Base-by-base conservation (phyloP, 2,888 invertebrate species). In the Micropterix aruncella region DNA sequence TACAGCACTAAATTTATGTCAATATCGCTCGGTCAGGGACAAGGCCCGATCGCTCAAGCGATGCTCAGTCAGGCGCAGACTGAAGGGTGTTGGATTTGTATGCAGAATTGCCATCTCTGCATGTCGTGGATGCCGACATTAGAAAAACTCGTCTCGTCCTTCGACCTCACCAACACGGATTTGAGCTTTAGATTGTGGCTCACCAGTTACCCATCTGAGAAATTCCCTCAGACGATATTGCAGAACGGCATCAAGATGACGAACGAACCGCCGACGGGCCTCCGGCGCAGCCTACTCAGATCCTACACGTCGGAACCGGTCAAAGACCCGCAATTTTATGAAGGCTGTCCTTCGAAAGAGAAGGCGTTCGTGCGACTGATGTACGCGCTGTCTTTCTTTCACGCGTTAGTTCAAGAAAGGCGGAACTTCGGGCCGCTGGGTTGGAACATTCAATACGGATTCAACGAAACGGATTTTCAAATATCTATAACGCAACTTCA, bases 241-340 rank as follows among this genome's bases (percentile, higher is more conserved):
- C 91, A 93, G 67, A 84, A 84, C 56, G 86, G 89, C 7, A 86
- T 93, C 0, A 92, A 93, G 73, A 92, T 94, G 84, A 93, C 92
- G 1, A 92, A 92, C 57, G 93, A 94, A 62, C 87, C 91, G 1
- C 93, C 93, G 0, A 86, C 86, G 3, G 92, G 90, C 1, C 70
- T 94, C 15, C 80, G 86, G 54, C 84, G 89, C 61, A 93, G 92
- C 65, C 70, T 94, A 38, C 70, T 83, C 42, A 78, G 89, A 54
- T 89, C 89, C 0, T 94, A 88, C 58, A 77, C 79, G 51, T 87
- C 85, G 3, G 90, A 92, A 57, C 92, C 93, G 1, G 77, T 94
- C 48, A 86, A 83, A 57, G 87, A 91, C 63, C 66, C 76, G 0
- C 78, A 79, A 43, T 93, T 92, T 63, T 93, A 80, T 55, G 67